Base-by-base conservation (phyloP, 2,888 invertebrate species). In the Microctonus aethiopoides region DNA sequence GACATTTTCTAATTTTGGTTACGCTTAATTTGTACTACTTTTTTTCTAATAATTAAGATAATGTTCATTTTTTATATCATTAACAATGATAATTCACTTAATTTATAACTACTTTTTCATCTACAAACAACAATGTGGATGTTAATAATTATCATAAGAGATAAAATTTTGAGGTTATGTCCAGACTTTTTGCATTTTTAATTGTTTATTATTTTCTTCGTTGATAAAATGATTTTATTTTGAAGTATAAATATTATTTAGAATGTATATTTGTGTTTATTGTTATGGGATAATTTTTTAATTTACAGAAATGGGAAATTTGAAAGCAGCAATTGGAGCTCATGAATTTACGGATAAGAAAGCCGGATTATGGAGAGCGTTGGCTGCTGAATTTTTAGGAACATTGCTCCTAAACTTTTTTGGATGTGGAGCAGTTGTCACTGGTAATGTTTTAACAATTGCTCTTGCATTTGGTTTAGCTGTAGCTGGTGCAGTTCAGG, bases 351-450 rank as follows among this genome's bases (percentile, higher is more conserved):
- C 91, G 68, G 90, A 91, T 65, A 91, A 91, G 76, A 91, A 91
- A 22, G 88, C 88, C n/a, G 89, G 89, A 22, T 88, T 97, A 70
- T 94, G 94, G 91, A 93, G 92, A 79, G 93, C 95, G 0, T 88
- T 97, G 24, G 87, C 95, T 9, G 97, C 95, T 0, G 98, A 98
- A 86, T 95, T 96, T 79, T 84, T 97, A 10, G 97, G 96, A 34
- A 96, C 94, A 74, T 87, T 96, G 74, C 89, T 97, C 63, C 89
- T 98, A 78, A 96, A 96, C 83, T 92, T 97, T 86, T 94, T 97
- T 79, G 97, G 95, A 3, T 96, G 96, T 84, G 95, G 95, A 5
- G 91, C 95, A 10, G 87, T 91, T 67, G 78, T 88, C 11, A 87
- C 87, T n/a, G 88, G 88, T 29, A 87, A 89, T 77, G 88, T 91